Percentiles rank a stretch among this genome's conserved stretches.
These are phyloP conservation scores for Galbula dea DNA, from an alignment of 2,113 vertebrate genomes.

Conservation along the genomic window DNA sequence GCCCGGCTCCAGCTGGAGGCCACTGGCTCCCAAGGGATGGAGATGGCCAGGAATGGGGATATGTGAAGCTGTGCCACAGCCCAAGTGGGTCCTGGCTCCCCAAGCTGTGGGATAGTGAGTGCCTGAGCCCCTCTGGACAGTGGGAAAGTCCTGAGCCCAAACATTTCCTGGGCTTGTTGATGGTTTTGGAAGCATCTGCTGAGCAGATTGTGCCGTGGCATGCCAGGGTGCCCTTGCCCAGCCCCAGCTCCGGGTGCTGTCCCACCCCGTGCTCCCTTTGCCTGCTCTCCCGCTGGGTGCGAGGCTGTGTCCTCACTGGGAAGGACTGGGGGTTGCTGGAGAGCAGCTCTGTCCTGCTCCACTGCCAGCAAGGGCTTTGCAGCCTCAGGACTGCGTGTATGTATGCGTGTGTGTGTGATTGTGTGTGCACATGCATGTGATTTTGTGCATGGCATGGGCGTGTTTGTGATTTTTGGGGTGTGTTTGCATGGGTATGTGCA, in stretches of 20 bases:
- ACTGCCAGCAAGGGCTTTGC: background rate
- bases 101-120: rapidly evolving
- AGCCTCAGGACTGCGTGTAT: background rate
- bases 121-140: background rate
- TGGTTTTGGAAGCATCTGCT: slow-evolving; percentile 8
- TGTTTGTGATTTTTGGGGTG: too few relatives aligned
- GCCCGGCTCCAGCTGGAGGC: background rate
- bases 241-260: background rate
- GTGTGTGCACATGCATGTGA: background rate
- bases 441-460: rapidly evolving
- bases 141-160: rapidly evolving
- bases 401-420: too few relatives aligned
- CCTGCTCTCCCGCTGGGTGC: background rate
- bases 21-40: background rate
- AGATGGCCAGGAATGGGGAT: rapidly evolving
- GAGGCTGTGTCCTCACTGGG: background rate
- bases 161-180: background rate
- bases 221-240: background rate
- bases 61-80: rapidly evolving
- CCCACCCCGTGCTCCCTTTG: background rate
- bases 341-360: background rate
- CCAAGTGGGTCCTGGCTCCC: background rate
- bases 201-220: background rate
- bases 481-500: background rate
- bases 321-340: background rate